Evolutionary conservation across 2,113 vertebrate genomes (phyloP).

Genomic region (Dicrurus megarhynchus): DNA sequence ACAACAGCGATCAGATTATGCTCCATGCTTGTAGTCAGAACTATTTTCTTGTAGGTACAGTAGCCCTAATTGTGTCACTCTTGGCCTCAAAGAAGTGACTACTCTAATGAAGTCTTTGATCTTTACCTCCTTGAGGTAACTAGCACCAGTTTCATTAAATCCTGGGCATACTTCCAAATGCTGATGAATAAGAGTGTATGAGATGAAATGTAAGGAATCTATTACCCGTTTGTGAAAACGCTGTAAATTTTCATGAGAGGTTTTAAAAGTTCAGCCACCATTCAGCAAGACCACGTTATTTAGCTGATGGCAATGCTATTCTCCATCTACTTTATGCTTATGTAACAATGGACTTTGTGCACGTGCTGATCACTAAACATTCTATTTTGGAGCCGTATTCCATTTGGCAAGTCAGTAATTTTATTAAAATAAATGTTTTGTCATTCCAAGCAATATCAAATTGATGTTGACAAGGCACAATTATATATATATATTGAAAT

Average conservation of each 20-base stretch:
- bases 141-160: not conserved
- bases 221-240: not conserved
- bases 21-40: not conserved
- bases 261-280: not conserved
- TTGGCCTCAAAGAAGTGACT: not conserved
- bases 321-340: not conserved
- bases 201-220: not conserved
- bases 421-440: not conserved
- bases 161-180: not conserved
- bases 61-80: not conserved
- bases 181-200: not conserved
- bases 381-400: not conserved
- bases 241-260: constrained; percentile 16
- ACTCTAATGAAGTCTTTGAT: constrained; percentile 19
- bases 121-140: constrained; percentile 4
- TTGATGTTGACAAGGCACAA: not conserved
- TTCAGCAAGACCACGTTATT: not conserved
- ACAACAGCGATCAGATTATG: not conserved
- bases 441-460: not conserved
- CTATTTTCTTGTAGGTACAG: not conserved
- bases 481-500: not conserved
- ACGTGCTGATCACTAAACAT: not conserved
- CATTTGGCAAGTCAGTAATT: not conserved
- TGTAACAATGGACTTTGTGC: not conserved
- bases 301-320: not conserved